These are phyloP conservation scores for Ceratotherium simum DNA, from an alignment of 2,113 vertebrate species.

Conservation along the genomic window DNA sequence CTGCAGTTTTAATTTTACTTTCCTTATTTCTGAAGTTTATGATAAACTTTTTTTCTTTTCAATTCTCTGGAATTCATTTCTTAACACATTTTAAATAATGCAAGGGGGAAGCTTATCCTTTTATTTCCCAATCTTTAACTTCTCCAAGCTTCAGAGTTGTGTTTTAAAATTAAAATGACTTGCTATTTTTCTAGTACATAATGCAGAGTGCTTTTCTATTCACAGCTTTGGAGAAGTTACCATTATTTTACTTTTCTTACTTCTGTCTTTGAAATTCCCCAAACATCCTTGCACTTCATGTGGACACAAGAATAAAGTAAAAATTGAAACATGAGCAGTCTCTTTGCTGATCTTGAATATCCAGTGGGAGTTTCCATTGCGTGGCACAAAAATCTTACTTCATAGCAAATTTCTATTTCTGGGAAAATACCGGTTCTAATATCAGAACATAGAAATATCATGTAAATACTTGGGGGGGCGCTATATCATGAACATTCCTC, in stretches of 20 bases:
- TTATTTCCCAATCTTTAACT: slow-evolving; percentile 13
- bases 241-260: slow-evolving; percentile 7
- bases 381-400: not conserved
- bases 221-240: slow-evolving; percentile 10
- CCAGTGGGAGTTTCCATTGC: not conserved
- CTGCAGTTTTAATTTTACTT: not conserved
- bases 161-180: slow-evolving; percentile 28
- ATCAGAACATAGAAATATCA: not conserved
- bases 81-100: not conserved
- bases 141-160: not conserved
- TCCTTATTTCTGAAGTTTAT: not conserved
- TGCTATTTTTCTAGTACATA: not conserved
- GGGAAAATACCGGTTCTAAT: not conserved
- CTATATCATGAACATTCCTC: too few species aligned
- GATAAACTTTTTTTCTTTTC: not conserved
- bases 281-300: not conserved
- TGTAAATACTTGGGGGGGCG: not conserved
- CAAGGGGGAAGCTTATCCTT: not conserved
- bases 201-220: not conserved
- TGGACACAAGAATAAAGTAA: not conserved
- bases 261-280: not conserved
- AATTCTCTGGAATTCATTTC: not conserved
- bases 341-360: not conserved
- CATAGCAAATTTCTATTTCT: slow-evolving; percentile 3
- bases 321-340: not conserved